A percentile compares a stretch with the other conserved stretches of the same genome.
Evolutionary conservation across 2,797 vertebrate genomes (phyloP).

Genomic region (Platyrinchus mystaceus): DNA sequence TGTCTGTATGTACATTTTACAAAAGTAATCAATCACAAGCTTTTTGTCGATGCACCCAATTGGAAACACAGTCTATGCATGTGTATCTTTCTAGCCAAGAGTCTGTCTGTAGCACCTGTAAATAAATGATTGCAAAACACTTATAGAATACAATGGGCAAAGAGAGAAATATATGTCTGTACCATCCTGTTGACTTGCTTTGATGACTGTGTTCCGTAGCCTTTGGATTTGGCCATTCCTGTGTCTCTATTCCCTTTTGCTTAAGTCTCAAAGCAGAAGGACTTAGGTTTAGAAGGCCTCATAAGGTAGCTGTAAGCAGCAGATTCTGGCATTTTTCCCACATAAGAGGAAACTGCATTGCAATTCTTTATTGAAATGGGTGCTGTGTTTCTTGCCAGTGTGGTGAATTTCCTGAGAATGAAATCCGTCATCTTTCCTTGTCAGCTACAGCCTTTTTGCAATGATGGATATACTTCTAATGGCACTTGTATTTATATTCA

Average conservation of each 20-base stretch:
- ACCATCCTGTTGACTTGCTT: not conserved
- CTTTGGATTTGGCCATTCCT: not conserved
- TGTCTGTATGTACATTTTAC: not conserved
- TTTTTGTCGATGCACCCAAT: not conserved
- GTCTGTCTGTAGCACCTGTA: not conserved
- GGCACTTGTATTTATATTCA: not conserved
- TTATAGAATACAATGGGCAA: not conserved
- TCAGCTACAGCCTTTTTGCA: not conserved
- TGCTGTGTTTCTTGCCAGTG: not conserved
- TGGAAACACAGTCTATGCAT: not conserved
- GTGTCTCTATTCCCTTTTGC: not conserved
- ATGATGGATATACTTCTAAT: not conserved
- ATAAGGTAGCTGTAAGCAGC: not conserved
- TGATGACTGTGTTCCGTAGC: not conserved
- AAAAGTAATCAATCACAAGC: not conserved
- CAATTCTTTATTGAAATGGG: not conserved
- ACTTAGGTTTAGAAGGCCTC: not conserved
- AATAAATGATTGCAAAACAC: not conserved
- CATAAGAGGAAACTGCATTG: not conserved
- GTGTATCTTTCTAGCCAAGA: not conserved
- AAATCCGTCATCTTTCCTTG: slow-evolving; percentile 5
- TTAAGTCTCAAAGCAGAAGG: not conserved
- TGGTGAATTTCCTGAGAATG: not conserved
- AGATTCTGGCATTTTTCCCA: not conserved
- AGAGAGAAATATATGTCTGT: not conserved